Evolutionary conservation across 1,140 invertebrate species (phyloP), one percentile per base, ranked within the genome.

Genomic region (Formica exsecta): DNA sequence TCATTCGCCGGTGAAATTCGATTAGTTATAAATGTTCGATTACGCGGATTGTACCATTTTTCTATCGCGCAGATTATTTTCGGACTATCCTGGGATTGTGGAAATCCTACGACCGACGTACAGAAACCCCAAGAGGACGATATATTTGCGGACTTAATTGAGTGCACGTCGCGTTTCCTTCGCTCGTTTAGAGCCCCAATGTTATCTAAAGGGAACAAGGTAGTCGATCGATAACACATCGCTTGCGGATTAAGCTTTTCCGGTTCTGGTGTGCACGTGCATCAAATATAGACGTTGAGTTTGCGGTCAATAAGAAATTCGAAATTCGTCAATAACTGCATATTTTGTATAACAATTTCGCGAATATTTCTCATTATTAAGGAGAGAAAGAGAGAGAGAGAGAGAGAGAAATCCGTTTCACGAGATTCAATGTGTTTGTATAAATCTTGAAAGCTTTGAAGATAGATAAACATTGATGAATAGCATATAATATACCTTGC

Each of bases 81-180:
- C 7, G 66, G 29, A 59, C 51, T n/a, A 73, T 81, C 36, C 25
- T 29, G n/a, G 79, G 66, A 81, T 81, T 59, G 79, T 29, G 51
- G 25, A 71, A 81, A 81, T 81, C 79, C 66, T 66, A 54, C 76
- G 66, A 71, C 22, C 79, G 51, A 81, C 66, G 9, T 73, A 81
- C 5, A 44, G 79, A 36, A 79, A 81, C 5, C 66, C 51, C 66
- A 11, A 11, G 79, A 73, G 79, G 51, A 59, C 79, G 66, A 81
- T 81, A 81, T 81, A 81, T 81, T 81, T 81, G 79, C 79, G 38
- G 79, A 81, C 66, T 81, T 81, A 81, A 81, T 81, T 81, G 65
- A 81, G 79, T 81, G 79, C 79, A 81, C 66, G 79, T 81, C 79
- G 51, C 66, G 66, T 81, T 81, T 71, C 79, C 79, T 81, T 81